Conservation (phyloP, 2,797 vertebrate genomes). For the Typhlichthys eigenmanni region DNA sequence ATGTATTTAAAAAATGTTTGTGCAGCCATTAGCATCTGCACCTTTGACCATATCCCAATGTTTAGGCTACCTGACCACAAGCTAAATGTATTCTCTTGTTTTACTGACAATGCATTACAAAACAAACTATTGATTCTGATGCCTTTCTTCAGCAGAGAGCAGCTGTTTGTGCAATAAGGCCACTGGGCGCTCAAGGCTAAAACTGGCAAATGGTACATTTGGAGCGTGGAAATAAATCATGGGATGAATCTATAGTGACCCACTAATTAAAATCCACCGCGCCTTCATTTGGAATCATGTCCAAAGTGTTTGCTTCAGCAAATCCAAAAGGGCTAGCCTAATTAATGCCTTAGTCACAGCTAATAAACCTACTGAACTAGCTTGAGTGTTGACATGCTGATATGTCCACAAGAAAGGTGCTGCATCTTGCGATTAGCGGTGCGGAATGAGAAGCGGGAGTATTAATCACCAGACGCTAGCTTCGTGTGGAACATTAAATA, state of each 20-base stretch:
- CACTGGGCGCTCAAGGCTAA: conserved; percentile 14
- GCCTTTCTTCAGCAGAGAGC: conserved; percentile 26
- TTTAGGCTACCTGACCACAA: conserved; percentile 34
- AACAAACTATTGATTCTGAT: background rate
- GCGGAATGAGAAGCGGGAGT: conserved; percentile 27
- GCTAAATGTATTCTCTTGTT: conserved; percentile 43
- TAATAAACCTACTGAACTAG: background rate
- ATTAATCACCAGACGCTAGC: conserved; percentile 38
- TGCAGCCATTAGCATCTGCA: conserved; percentile 21
- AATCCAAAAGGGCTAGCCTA: background rate
- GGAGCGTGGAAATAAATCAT: conserved; percentile 7
- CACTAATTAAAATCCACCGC: background rate
- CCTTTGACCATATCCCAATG: conserved; percentile 42
- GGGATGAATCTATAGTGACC: background rate
- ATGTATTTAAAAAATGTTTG: conserved; percentile 11
- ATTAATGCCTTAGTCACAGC: background rate
- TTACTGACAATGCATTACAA: conserved; percentile 34
- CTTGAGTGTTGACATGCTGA: background rate
- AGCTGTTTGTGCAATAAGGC: conserved; percentile 17
- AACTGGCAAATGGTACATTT: conserved; percentile 20
- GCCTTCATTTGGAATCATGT: background rate
- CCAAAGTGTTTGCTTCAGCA: background rate
- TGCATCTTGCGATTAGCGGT: conserved; percentile 19
- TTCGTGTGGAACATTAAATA: conserved; percentile 44
- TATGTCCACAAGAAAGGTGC: conserved; percentile 10